A percentile compares a stretch with the other conserved stretches of the same genome.
These are phyloP conservation scores for Hepsetus odoe DNA, from an alignment of 2,113 vertebrate genomes.

Conservation along the genomic window DNA sequence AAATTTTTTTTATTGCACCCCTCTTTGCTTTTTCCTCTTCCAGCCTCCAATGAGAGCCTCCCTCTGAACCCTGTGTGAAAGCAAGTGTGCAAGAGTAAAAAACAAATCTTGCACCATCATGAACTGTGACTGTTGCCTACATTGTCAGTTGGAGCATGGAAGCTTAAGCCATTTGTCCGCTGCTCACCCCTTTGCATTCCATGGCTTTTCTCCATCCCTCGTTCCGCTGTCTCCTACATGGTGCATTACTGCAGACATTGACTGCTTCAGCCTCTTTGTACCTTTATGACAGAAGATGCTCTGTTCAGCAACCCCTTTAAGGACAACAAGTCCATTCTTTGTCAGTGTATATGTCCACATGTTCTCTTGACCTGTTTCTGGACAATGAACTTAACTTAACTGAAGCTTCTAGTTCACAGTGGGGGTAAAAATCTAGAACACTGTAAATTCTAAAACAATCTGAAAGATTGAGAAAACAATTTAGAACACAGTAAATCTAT, in stretches of 20 bases:
- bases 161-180: slow-evolving; percentile 23
- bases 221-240: background rate
- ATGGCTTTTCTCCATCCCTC: background rate
- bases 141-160: slow-evolving; percentile 18
- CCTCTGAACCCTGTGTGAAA: background rate
- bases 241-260: background rate
- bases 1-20: background rate
- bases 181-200: slow-evolving; percentile 16
- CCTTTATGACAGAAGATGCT: slow-evolving; percentile 18
- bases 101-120: background rate
- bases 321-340: slow-evolving; percentile 25
- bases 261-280: slow-evolving; percentile 4
- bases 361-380: slow-evolving; percentile 21
- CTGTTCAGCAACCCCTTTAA: slow-evolving; percentile 32
- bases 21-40: background rate
- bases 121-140: background rate
- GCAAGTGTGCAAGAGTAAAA: background rate
- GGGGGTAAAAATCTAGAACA: no score
- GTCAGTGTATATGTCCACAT: slow-evolving; percentile 5
- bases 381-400: slow-evolving; percentile 40
- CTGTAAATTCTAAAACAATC: no score
- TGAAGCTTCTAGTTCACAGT: slow-evolving; percentile 29
- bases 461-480: no score
- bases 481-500: no score
- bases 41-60: slow-evolving; percentile 1